Evolutionary conservation across 1,140 invertebrate genomes (phyloP), one percentile per base, ranked within the genome.

Genomic region (Lerema accius): DNA sequence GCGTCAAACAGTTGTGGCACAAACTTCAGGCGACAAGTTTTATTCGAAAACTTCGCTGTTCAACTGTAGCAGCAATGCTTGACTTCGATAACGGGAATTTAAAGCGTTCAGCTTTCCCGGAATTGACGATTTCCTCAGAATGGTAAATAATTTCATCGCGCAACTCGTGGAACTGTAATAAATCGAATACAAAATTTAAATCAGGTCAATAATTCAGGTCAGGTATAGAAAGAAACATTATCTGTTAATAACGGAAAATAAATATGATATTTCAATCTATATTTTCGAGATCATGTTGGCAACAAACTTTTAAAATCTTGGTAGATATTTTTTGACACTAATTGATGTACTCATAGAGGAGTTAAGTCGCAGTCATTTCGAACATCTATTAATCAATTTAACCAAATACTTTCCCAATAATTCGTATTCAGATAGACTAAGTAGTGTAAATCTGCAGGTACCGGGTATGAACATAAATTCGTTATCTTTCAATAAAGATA

Each of bases 21-120:
- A 56, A 56, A 56, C 53, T 56, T 55, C 37, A 39, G 40, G 55
- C 50, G 56, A 63, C 63, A 75, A 75, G 63, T 75, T 75, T 75
- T 75, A 75, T 75, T 76, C 65, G 68, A 76, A 73, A 70, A 73
- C 73, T 76, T 72, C 46, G 35, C 16, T 70, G 49, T 64, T 61
- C 66, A 13, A 26, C 15, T 40, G 37, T 43, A 26, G 53, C 16
- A 35, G 26, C 15, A 35, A 45, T 37, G 43, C 14, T 48, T 28
- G 55, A 48, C 42, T 59, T 59, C 43, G 55, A 59, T 59, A 59
- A 59, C 28, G 28, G 16, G 43, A 48, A 59, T 59, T 45, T 59
- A 48, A 59, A 59, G 35, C 42, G 43, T 48, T 59, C 28, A 48
- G 46, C 28, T 59, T 48, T 23, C n/a, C 1, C 26, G n/a, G 19